Base-by-base conservation (phyloP, 2,888 invertebrate genomes). In the Sinohyriopsis cumingii region DNA sequence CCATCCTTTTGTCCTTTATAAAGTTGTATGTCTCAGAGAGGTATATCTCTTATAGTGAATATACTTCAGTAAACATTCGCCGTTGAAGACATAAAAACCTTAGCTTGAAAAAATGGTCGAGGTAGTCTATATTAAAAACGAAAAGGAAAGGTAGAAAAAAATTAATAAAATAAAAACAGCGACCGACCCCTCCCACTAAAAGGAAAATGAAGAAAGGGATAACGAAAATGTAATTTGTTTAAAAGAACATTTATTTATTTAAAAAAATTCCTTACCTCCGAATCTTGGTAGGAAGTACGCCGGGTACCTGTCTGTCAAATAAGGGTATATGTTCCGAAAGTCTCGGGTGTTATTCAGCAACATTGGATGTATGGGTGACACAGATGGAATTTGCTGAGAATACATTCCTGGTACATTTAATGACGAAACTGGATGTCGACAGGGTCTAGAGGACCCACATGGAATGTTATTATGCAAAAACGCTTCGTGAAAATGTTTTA, bases 401-500 rank as follows among this genome's bases (percentile, higher is more conserved):
- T 72, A 75, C 45, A 76, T 77, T n/a, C 77, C 72, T 33, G 73
- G 71, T 24, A 82, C 64, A 57, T 73, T 75, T 53, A 78, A 54
- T 22, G 71, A 61, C 45, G 81, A 75, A n/a, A 82, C 56, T 0
- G 81, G 80, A 53, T 80, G 81, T 22, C 81, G 71, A 66, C 76
- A 80, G 33, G 76, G 74, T 68, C 80, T 67, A 20, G 75, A 75
- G 19, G 75, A 69, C 33, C 73, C 71, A 53, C 73, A 63, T 18
- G 63, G 67, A 55, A 71, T 56, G 24, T 69, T 71, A 67, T 69
- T 77, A 55, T 80, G 80, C 55, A 80, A 69, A 28, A 82, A 74
- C 22, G 73, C 73, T 59, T 82, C 81, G 60, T 81, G 81, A 69
- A 80, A 75, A 69, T 80, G 79, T 78, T 78, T 80, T 68, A 82